Conservation (phyloP, 2,113 vertebrate genomes). For the Alosa alosa region DNA sequence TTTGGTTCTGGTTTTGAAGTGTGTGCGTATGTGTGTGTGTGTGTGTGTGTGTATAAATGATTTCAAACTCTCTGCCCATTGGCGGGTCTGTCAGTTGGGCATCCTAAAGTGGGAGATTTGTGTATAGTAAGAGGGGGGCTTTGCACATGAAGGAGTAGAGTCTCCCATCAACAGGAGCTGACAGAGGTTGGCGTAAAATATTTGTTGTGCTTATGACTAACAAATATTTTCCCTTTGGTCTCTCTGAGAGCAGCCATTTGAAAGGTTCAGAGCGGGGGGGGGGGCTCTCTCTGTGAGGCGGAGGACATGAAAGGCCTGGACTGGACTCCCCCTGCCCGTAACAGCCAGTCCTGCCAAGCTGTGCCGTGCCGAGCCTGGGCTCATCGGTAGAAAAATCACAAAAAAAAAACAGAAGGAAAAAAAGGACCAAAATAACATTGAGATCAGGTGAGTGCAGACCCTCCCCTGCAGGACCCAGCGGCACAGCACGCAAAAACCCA, state of each 20-base stretch:
- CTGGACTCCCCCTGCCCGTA: conserved; percentile 18
- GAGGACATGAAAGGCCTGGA: conserved; percentile 58
- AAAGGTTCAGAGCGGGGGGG: conserved; percentile 39
- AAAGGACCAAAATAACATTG: conserved; percentile 41
- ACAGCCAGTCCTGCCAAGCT: not conserved
- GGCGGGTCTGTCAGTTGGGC: not conserved
- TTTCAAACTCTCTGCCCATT: not conserved
- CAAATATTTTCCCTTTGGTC: conserved; percentile 71
- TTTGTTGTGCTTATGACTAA: conserved; percentile 66
- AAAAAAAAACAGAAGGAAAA: not conserved
- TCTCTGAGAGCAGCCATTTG: conserved; percentile 52
- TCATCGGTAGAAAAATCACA: conserved; percentile 30
- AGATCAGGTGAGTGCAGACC: conserved; percentile 53
- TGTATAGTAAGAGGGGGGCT: not conserved
- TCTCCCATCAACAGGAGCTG: conserved; percentile 40
- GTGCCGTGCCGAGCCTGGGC: conserved; percentile 25
- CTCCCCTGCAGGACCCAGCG: conserved; percentile 47
- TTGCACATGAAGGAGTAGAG: not conserved
- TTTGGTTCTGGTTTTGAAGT: not conserved
- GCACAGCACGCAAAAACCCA: conserved; percentile 27
- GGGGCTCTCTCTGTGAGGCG: conserved; percentile 47
- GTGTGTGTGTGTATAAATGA: not conserved
- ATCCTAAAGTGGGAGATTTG: not conserved
- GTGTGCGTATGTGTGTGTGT: not conserved
- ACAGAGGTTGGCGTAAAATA: conserved; percentile 55